A percentile compares a stretch with the other conserved stretches of the same genome.
Conservation (phyloP, 2,888 invertebrate species). For the Parelbella ahira region DNA sequence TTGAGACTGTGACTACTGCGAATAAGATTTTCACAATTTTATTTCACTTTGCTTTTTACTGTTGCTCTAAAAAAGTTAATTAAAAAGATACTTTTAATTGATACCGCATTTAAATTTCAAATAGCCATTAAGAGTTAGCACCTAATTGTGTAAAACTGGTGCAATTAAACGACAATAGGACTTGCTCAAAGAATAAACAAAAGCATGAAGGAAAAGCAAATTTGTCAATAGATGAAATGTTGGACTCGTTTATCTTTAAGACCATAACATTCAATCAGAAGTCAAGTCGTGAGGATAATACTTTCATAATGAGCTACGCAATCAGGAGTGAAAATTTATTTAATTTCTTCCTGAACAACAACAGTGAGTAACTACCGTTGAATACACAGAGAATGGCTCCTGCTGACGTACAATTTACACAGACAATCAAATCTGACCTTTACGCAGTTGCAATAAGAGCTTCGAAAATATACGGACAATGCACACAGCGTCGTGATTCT, state of each 20-base stretch:
- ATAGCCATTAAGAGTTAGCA: too few species aligned
- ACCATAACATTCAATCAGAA: conserved; percentile 20
- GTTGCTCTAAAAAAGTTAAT: conserved; percentile 10
- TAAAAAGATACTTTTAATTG: too few species aligned
- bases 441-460: conserved; percentile 33
- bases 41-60: not conserved
- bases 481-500: conserved; percentile 44
- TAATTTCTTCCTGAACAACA: conserved; percentile 27
- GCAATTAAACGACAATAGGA: too few species aligned
- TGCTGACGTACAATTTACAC: not conserved
- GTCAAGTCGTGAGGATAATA: conserved; percentile 18
- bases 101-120: too few species aligned
- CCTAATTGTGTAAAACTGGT: too few species aligned
- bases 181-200: too few species aligned
- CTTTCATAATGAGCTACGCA: conserved; percentile 25
- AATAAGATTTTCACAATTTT: conserved; percentile 13
- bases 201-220: too few species aligned
- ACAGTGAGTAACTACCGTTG: conserved; percentile 27
- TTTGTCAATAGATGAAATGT: too few species aligned
- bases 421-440: conserved; percentile 31
- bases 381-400: conserved; percentile 20
- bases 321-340: conserved; percentile 23
- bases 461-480: conserved; percentile 30
- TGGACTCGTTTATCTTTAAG: conserved; percentile 15
- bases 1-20: conserved; percentile 12